Percentiles rank a stretch among this genome's conserved stretches.
phyloP scores from a whole-genome alignment of 2,113 vertebrate genomes.

The Platysteira castanea region DNA sequence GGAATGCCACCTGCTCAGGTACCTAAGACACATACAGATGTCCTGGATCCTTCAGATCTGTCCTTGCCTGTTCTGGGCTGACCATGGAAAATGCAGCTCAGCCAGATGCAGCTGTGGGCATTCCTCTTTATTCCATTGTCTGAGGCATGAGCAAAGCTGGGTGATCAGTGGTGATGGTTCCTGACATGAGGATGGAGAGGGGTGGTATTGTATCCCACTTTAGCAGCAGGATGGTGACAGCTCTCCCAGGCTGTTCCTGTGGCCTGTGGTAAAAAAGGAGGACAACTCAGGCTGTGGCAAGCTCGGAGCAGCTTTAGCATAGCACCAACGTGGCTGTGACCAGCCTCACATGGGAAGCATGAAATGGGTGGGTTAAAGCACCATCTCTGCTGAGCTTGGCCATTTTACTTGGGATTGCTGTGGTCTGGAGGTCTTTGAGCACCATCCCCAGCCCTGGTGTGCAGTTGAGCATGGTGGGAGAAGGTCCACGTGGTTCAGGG shows the following conservation, averaged over 20 bases:
- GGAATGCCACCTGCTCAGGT: not conserved
- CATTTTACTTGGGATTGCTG: not conserved
- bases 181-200: not conserved
- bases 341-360: accelerated
- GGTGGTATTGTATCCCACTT: not conserved
- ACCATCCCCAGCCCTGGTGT: accelerated
- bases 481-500: accelerated
- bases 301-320: not conserved
- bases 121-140: not conserved
- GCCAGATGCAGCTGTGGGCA: accelerated
- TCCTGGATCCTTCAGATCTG: not conserved
- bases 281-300: not conserved
- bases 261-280: not conserved
- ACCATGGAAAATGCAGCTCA: accelerated
- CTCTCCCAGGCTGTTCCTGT: not conserved
- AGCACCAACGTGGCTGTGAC: accelerated
- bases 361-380: not conserved
- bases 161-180: not conserved
- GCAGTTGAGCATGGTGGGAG: not conserved
- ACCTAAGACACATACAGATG: accelerated
- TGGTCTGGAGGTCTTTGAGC: not conserved
- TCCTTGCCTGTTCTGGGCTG: not conserved
- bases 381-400: not conserved
- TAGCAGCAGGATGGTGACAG: not conserved
- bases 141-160: not conserved